Evolutionary conservation across 1,140 invertebrate genomes (phyloP).

Genomic region (Ostrea denselamellosa): DNA sequence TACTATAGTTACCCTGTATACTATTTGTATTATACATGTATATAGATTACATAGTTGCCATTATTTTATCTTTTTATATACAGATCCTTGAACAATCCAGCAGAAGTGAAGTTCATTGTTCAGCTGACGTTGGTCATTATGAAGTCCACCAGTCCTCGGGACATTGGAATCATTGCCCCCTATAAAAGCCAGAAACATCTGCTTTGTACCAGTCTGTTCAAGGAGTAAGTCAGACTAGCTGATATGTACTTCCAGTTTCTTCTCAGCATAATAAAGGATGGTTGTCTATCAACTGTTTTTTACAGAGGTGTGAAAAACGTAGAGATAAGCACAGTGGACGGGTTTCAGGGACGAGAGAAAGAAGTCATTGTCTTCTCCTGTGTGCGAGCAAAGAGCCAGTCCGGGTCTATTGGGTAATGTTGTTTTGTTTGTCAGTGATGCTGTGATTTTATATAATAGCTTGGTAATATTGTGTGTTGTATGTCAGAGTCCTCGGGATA

Average conservation of each 20-base stretch:
- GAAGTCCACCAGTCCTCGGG: conserved; percentile 13
- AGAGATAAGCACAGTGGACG: conserved; percentile 76
- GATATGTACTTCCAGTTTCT: not conserved
- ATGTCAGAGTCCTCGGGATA: too few species aligned
- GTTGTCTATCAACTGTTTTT: not conserved
- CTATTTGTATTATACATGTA: too few species aligned
- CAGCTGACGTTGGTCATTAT: conserved; percentile 66
- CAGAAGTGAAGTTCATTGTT: conserved; percentile 71
- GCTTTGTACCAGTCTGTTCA: not conserved
- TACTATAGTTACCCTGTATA: too few species aligned
- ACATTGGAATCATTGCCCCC: conserved; percentile 75
- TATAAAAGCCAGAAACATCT: conserved; percentile 70
- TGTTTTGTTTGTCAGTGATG: not conserved
- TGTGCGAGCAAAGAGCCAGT: conserved; percentile 70
- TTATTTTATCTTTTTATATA: conserved; percentile 3
- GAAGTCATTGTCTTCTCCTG: conserved; percentile 76
- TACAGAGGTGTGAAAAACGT: conserved; percentile 62
- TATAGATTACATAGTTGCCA: too few species aligned
- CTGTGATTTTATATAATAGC: too few species aligned
- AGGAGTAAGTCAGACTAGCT: not conserved
- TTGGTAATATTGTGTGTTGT: too few species aligned
- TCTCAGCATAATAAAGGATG: not conserved
- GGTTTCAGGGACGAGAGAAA: conserved; percentile 77
- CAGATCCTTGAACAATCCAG: conserved; percentile 69
- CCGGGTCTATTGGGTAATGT: conserved; percentile 71